Percentiles rank a stretch among this genome's conserved stretches.
Conservation (phyloP, 1,140 invertebrate species). For the Drosophila ficusphila region DNA sequence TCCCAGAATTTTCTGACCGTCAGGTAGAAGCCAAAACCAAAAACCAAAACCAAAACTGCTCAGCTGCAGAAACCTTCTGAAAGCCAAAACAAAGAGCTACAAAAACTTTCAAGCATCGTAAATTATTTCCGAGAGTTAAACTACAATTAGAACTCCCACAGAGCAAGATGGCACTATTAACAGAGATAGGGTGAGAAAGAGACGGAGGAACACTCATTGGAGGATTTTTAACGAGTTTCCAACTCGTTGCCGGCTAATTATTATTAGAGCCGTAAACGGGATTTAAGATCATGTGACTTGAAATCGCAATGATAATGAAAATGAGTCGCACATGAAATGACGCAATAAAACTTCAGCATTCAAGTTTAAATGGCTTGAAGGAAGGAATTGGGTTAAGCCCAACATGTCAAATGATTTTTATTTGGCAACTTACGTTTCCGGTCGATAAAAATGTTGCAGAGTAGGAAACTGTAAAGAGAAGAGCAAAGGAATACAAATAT, state of each 20-base stretch:
- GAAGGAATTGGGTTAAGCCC: slow-evolving; percentile 53
- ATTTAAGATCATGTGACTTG: slow-evolving; percentile 52
- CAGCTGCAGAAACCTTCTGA: slow-evolving; percentile 6
- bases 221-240: slow-evolving; percentile 56
- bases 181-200: not conserved
- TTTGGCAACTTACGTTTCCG: slow-evolving; percentile 65
- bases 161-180: slow-evolving; percentile 12
- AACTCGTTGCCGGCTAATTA: slow-evolving; percentile 59
- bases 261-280: slow-evolving; percentile 58
- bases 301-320: slow-evolving; percentile 47
- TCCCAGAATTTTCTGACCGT: slow-evolving; percentile 50
- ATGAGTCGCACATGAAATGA: slow-evolving; percentile 43
- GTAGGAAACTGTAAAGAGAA: slow-evolving; percentile 49
- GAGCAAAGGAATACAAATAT: slow-evolving; percentile 26
- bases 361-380: slow-evolving; percentile 19
- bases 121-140: slow-evolving; percentile 76
- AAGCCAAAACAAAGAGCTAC: slow-evolving; percentile 18
- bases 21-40: slow-evolving; percentile 54
- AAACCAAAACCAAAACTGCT: slow-evolving; percentile 24
- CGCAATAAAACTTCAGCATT: slow-evolving; percentile 44
- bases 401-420: slow-evolving; percentile 15
- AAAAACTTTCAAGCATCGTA: slow-evolving; percentile 49
- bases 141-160: slow-evolving; percentile 70
- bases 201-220: slow-evolving; percentile 17
- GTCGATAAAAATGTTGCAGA: slow-evolving; percentile 18